Evolutionary conservation across 2,113 vertebrate genomes (phyloP).

Genomic region (Microcebus griseorufus): DNA sequence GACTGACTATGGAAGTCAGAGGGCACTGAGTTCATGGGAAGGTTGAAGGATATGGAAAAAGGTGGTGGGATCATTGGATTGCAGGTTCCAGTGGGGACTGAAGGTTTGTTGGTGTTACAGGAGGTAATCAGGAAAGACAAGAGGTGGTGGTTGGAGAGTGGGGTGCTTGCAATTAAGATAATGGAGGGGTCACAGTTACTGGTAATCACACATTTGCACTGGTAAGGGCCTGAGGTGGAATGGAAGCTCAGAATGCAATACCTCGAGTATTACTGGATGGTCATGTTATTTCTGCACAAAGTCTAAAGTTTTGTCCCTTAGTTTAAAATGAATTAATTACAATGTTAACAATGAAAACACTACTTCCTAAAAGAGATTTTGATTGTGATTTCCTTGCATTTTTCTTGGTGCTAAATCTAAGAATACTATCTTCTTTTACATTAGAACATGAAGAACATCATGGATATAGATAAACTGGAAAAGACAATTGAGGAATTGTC

Average conservation of each 20-base stretch:
- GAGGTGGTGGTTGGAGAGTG: neutral
- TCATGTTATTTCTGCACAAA: neutral
- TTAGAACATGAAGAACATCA: constrained; percentile 89
- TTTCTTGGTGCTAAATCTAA: neutral
- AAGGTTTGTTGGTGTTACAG: neutral
- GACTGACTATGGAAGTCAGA: neutral
- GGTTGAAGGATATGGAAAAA: neutral
- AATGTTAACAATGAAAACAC: neutral
- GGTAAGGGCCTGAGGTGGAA: neutral
- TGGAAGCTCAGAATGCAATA: neutral
- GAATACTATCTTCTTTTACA: constrained; percentile 33
- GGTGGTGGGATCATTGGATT: neutral
- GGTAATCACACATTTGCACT: neutral
- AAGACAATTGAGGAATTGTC: constrained; percentile 89
- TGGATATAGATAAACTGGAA: constrained; percentile 89
- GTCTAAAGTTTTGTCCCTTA: neutral
- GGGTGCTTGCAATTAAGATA: neutral
- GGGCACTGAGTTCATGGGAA: neutral
- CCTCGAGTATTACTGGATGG: constrained; percentile 32
- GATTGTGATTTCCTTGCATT: neutral
- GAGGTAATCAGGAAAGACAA: neutral
- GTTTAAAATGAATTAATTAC: neutral
- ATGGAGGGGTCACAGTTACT: neutral
- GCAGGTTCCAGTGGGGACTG: neutral
- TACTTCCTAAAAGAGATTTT: neutral